A percentile compares a stretch with the other conserved stretches of the same genome.
Evolutionary conservation across 2,888 invertebrate species (phyloP).

Genomic region (Ectropis crepuscularia): DNA sequence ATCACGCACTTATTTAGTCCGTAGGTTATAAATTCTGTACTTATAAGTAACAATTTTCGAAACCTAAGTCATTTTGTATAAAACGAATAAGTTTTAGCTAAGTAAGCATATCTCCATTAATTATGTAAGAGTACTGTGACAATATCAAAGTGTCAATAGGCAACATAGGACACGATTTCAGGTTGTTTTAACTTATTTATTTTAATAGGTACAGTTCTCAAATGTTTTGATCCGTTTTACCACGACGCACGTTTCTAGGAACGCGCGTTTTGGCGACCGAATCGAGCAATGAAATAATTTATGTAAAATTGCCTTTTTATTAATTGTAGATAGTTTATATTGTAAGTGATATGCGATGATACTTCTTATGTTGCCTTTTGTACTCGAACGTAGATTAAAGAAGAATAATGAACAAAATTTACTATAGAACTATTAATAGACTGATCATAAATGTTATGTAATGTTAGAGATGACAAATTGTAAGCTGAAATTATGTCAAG

Average conservation of each 20-base stretch:
- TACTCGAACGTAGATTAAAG: constrained; percentile 69
- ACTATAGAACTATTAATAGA: constrained; percentile 83
- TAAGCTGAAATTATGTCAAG: constrained; percentile 80
- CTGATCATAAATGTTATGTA: constrained; percentile 84
- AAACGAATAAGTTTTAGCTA: constrained; percentile 79
- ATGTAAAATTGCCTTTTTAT: constrained; percentile 74
- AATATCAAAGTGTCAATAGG: constrained; percentile 72
- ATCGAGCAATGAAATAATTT: constrained; percentile 66
- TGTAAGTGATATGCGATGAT: constrained; percentile 61
- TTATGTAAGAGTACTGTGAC: constrained; percentile 77
- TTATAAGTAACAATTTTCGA: constrained; percentile 84
- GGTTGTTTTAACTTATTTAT: constrained; percentile 81
- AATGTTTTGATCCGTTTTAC: constrained; percentile 51
- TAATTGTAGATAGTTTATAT: constrained; percentile 71
- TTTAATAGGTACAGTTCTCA: constrained; percentile 63
- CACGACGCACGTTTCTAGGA: constrained; percentile 47
- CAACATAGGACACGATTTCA: constrained; percentile 73
- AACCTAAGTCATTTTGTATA: constrained; percentile 85
- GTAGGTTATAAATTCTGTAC: constrained; percentile 77
- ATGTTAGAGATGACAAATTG: constrained; percentile 83
- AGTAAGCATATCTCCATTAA: constrained; percentile 82
- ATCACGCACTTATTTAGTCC: constrained; percentile 79
- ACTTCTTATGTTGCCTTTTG: constrained; percentile 80
- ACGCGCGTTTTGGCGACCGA: constrained; percentile 51
- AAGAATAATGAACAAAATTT: constrained; percentile 82